Percentiles rank a stretch among this genome's conserved stretches.
phyloP scores from a whole-genome alignment of 2,888 invertebrate genomes.

The Zaprionus lineosus region DNA sequence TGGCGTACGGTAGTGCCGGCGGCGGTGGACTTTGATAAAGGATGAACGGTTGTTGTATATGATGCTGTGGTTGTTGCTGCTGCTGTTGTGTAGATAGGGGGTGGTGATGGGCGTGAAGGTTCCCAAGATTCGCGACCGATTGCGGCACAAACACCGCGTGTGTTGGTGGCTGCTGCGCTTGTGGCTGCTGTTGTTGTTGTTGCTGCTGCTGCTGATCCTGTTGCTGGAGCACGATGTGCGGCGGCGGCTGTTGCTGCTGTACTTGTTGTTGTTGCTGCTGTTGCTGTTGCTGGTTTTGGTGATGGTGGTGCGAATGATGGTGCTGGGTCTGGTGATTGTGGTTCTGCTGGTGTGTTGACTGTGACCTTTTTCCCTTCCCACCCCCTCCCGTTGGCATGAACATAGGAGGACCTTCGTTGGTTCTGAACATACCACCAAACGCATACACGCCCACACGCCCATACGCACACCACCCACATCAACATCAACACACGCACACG shows the following conservation, averaged over 20 bases:
- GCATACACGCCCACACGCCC: slow-evolving; percentile 3
- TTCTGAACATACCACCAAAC: slow-evolving; percentile 49
- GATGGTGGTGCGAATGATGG: slow-evolving; percentile 53
- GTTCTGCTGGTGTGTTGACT: slow-evolving; percentile 74
- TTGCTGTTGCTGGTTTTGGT: slow-evolving; percentile 53
- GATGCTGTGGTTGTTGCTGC: slow-evolving; percentile 34
- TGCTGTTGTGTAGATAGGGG: slow-evolving; percentile 46
- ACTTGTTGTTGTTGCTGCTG: slow-evolving; percentile 28
- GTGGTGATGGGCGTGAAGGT: slow-evolving; percentile 50
- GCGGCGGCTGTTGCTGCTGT: slow-evolving; percentile 22
- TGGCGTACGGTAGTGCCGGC: slow-evolving; percentile 30
- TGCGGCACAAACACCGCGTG: slow-evolving; percentile 58
- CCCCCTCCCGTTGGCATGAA: slow-evolving; percentile 81
- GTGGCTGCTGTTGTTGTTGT: slow-evolving; percentile 46
- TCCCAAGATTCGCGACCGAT: slow-evolving; percentile 33
- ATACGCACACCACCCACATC: slow-evolving; percentile 37
- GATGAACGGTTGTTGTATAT: slow-evolving; percentile 41
- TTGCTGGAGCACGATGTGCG: slow-evolving; percentile 46
- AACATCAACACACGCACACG: slow-evolving; percentile 9
- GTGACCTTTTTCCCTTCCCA: slow-evolving; percentile 81
- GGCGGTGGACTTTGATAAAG: slow-evolving; percentile 44
- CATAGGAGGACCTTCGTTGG: slow-evolving; percentile 81
- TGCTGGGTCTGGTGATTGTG: slow-evolving; percentile 72
- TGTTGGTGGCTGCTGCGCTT: slow-evolving; percentile 38
- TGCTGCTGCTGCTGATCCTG: slow-evolving; percentile 66